Evolutionary conservation across 2,113 vertebrate species (phyloP), one percentile per base, ranked within the genome.

Genomic region (Halichoeres trimaculatus): DNA sequence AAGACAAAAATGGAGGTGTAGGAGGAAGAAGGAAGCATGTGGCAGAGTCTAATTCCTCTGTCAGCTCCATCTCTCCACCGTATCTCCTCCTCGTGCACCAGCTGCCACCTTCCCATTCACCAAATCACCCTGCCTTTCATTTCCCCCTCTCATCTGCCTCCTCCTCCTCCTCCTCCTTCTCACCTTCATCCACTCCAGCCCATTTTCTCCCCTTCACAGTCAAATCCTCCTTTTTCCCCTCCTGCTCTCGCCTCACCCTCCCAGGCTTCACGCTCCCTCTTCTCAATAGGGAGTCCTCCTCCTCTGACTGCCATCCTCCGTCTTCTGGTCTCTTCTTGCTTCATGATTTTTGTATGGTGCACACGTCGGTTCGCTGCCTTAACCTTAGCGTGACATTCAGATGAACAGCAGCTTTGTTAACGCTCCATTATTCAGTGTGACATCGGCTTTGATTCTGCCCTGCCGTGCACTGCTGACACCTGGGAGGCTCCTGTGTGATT

Each of bases 71-170:
- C 50, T 64, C 45, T 20, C 23, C 16, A 38, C 22, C 10, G 0
- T 22, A 34, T 78, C 74, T 54, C 59, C 34, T 71, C 55, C 26
- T 56, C 1, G n/a, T 47, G 30, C 62, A 58, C 41, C 72, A 77
- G 85, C 78, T 73, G 60, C 78, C 80, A 4, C 53, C 41, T 52
- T 38, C 65, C 26, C 60, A 24, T 67, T 78, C 57, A 47, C 36
- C 48, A 50, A 20, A 69, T 53, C 81, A 69, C 67, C 35, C 35
- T 1, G 0, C 17, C 79, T 83, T 76, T 79, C 67, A 83, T 59
- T 30, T 23, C 47, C 17, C 22, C 51, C 34, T 52, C 57, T 41
- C 30, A 68, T 68, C 60, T 43, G 9, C 79, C 55, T 54, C 62
- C 30, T 30, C 30, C 56, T 8, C 66, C 48, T 8, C 60, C 74